A percentile compares a stretch with the other conserved stretches of the same genome.
Evolutionary conservation across 2,113 vertebrate genomes (phyloP).

Genomic region (Steatornis caripensis): DNA sequence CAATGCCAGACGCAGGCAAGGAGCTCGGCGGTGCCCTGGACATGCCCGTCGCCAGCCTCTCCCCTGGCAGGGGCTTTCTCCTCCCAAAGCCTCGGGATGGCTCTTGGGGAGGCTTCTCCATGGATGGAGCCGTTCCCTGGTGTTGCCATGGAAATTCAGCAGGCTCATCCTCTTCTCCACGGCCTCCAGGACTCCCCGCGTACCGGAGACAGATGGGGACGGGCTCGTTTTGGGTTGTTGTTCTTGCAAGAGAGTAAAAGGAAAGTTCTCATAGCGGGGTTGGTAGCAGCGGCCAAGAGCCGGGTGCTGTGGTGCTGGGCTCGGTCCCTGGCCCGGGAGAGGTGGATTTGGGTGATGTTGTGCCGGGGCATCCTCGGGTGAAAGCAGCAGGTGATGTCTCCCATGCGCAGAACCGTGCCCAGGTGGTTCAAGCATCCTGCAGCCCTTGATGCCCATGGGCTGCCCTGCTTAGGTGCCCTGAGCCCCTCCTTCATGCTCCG

Average conservation of each 20-base stretch:
- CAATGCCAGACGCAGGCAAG: background rate
- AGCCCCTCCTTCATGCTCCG: fast-evolving
- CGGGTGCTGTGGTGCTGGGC: fast-evolving
- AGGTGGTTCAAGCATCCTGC: fast-evolving
- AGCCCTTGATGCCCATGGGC: background rate
- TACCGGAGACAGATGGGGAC: background rate
- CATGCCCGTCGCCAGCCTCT: background rate
- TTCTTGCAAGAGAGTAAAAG: background rate
- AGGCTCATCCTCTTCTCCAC: slow-evolving; percentile 20
- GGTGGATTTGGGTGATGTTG: background rate
- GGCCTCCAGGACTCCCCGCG: background rate
- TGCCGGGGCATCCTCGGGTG: background rate
- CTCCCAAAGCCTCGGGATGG: background rate
- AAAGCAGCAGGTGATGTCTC: background rate
- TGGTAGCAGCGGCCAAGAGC: fast-evolving
- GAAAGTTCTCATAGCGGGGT: background rate
- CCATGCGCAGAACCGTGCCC: fast-evolving
- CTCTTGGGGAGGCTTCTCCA: background rate
- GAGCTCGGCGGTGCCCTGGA: background rate
- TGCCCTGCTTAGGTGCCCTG: background rate
- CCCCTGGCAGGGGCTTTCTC: background rate
- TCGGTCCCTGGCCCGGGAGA: fast-evolving
- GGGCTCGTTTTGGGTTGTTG: background rate
- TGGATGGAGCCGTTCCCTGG: background rate
- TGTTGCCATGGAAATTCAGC: slow-evolving; percentile 53